Base-by-base conservation (phyloP, 2,888 invertebrate genomes). In the Trichopria drosophilae region DNA sequence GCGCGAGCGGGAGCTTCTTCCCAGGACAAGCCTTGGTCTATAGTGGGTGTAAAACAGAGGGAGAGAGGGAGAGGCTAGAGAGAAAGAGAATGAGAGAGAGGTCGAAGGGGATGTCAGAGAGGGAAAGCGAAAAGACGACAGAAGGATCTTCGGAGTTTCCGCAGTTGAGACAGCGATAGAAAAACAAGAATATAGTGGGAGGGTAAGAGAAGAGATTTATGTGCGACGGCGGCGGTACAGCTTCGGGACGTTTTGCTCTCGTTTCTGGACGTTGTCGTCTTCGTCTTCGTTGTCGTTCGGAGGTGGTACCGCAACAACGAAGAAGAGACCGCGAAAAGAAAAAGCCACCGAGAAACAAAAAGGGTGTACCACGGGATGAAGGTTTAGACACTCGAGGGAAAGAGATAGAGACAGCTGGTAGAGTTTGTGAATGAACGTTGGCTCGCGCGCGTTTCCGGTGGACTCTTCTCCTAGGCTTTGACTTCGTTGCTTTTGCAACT, bases 391-490 rank as follows among this genome's bases (percentile, higher is more conserved):
- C 44, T 55, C 52, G 57, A 59, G 23, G 53, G 48, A 44, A 50
- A 51, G 39, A 51, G 43, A 28, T 51, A 12, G 18, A 34, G 20
- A 28, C 40, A 36, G 32, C 57, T 57, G 58, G 49, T 53, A 55
- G 57, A 55, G 66, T 62, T 73, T 69, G 72, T 74, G 75, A 75
- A 75, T 74, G 75, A 75, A 74, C 71, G 67, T 72, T 72, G 72
- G 69, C 69, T 72, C 64, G 72, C 66, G 52, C 57, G 67, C 70
- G 65, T 74, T 75, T 75, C 75, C 75, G 74, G 75, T 69, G 67
- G 60, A 61, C 60, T 45, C 52, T 29, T 39, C 35, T 49, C 53
- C 42, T 47, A 13, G 35, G 47, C 52, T 48, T 41, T 50, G 45
- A 55, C 53, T 56, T 53, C 48, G 15, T 16, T 3, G 16, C 40